Evolutionary conservation across 2,113 vertebrate species (phyloP), one percentile per base, ranked within the genome.

Genomic region (Stictonetta naevosa): DNA sequence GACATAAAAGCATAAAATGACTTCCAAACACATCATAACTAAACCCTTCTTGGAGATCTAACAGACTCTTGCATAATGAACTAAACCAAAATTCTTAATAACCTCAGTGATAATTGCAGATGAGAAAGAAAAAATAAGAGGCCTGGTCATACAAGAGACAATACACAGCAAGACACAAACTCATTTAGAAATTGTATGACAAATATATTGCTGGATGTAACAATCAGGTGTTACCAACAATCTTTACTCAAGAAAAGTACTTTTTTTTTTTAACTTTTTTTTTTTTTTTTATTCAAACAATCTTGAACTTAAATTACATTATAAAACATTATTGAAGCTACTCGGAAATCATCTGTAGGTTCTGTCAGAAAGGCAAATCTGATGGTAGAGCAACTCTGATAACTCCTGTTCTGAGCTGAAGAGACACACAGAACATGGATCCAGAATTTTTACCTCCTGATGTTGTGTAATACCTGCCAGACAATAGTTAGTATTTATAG

Each of bases 301-400:
- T 67, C 73, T 62, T 59, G 19, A 86, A 52, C 22, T 40, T 28
- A 81, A 86, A 81, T 67, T 10, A 11, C 34, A 77, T 25, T 62
- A 22, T 7, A 77, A 25, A 74, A 68, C 6, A n/a, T 82, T 28
- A 42, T 2, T 56, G 56, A 44, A 44, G 16, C 50, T 21, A 66
- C 3, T 46, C 23, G 55, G 42, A 91, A 86, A 80, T 36, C n/a
- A 14, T 90, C 40, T 44, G 12, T 56, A 52, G 22, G 9, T 34
- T 79, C 34, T 91, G 38, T 1, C 8, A 50, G 10, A 92, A 60
- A 15, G 17, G 0, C 11, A 60, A 68, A 14, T 64, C 53, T 42
- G 62, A 44, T 34, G 44, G 40, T 6, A 77, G 46, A 0, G 4
- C 56, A 94, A 58, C 0, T 11, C 23, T 13, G 33, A 5, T 53